Evolutionary conservation across 30 jellyfish, hydroid and myxozoan genomes (phyloP), one percentile per base, ranked within the genome.

Genomic region (Phacellophora camtschatica): DNA sequence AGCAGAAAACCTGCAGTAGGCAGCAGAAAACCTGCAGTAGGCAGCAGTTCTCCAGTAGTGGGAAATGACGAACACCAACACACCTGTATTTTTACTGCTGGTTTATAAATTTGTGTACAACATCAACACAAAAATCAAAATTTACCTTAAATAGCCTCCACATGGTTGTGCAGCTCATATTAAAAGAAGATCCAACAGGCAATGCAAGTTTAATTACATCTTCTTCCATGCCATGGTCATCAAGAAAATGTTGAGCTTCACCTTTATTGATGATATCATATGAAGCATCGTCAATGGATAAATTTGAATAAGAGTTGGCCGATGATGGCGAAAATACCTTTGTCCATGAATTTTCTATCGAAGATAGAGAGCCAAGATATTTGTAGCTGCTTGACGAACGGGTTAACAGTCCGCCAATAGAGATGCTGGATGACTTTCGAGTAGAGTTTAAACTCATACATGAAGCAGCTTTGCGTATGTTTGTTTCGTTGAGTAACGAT

Each of bases 111-210:
- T n/a, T n/a, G n/a, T n/a, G n/a, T n/a, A n/a, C n/a, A n/a, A n/a
- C n/a, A n/a, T n/a, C n/a, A n/a, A n/a, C n/a, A n/a, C n/a, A 29
- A 6, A n/a, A 28, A 57, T 18, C 10, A 2, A 32, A 65, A n/a
- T 0, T 37, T 64, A 89, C 97, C 93, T 84, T 73, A 53, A 81
- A 77, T 31, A 89, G 69, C 24, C 97, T 68, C 87, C 97, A 71
- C 78, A 81, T 66, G 28, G 81, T 49, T 46, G 43, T 35, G 71
- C 97, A 89, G 73, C 82, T 74, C 84, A 89, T 11, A 22, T 49
- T 19, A 64, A 89, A 89, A 12, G 59, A 43, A 12, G 59, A 32
- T 1, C 93, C 93, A 51, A 81, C 61, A 23, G 97, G 95, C 31
- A 89, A 30, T 4, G 95, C 97, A n/a, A 63, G 83, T 50, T 79